Evolutionary conservation across 2,113 vertebrate genomes (phyloP), one percentile per base, ranked within the genome.

Genomic region (Sardina pilchardus): DNA sequence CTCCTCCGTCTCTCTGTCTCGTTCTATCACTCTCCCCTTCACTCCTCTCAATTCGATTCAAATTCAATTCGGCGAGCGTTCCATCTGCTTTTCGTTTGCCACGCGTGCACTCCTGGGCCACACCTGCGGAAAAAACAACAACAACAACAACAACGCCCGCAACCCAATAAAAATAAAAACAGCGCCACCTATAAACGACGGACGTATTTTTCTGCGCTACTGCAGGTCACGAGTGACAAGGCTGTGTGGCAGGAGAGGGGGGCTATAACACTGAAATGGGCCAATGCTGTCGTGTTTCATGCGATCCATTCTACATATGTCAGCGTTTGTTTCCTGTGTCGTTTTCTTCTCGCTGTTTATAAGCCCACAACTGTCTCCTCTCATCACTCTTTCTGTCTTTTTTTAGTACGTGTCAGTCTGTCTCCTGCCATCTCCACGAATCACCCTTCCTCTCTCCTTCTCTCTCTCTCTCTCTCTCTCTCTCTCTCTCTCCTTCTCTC

Each of bases 401-500:
- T 78, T 36, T 36, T 17, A 16, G 30, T 36, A 34, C 34, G 3
- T 78, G 71, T 78, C 71, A 30, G 63, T 71, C 26, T 71, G n/a
- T 78, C 26, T 78, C 14, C 10, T 78, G 30, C 71, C 14, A 78
- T 16, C 71, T 78, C 71, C 71, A 34, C 5, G 12, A 36, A 1
- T 19, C 50, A 30, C 12, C 6, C 36, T 59, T 24, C 7, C 26
- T 26, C 34, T 81, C 30, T 81, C 39, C 12, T 30, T 81, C 47
- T 67, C 87, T 89, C 84, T 80, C 81, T 86, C 44, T 75, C 86
- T 81, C 71, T 87, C 86, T 83, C 88, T 85, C 85, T 85, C 86
- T 81, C 85, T 82, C 75, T 88, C 83, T 36, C 86, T 88, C 75
- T 47, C 78, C n/a, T n/a, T 85, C 63, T 81, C 78, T 84, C 82